These are phyloP conservation scores for Manduca sexta DNA, from an alignment of 1,140 invertebrate genomes.

Conservation along the genomic window DNA sequence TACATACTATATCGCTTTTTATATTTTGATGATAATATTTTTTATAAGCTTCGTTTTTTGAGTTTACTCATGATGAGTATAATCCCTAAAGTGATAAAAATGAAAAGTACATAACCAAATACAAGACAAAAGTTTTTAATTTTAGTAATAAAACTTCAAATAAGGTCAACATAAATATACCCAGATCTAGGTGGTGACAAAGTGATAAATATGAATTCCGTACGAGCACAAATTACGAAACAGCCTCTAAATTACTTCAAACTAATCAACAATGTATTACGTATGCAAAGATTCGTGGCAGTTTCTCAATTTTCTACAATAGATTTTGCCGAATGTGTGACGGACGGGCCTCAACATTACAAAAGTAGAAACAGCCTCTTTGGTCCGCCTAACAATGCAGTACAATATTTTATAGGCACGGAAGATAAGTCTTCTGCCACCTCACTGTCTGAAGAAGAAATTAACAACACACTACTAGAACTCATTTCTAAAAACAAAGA, in stretches of 20 bases:
- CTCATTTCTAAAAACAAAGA: conserved; percentile 38
- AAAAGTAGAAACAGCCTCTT: conserved; percentile 21
- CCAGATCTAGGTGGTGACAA: no score
- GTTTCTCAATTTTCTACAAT: conserved; percentile 16
- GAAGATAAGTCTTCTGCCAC: not conserved
- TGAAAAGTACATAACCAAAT: no score
- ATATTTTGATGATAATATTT: no score
- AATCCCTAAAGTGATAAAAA: no score
- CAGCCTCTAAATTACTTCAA: conserved; percentile 22
- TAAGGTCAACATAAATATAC: no score
- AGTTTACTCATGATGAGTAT: no score
- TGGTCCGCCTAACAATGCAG: not conserved
- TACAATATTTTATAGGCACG: not conserved
- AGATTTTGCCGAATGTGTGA: conserved; percentile 29
- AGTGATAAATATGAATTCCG: conserved; percentile 1
- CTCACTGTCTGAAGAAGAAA: conserved; percentile 17
- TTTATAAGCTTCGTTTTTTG: no score
- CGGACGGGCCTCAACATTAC: conserved; percentile 26
- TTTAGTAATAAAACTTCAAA: no score
- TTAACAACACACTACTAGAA: conserved; percentile 33
- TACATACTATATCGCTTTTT: no score
- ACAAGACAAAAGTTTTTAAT: no score
- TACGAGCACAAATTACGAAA: conserved; percentile 14
- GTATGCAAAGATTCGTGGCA: conserved; percentile 6
- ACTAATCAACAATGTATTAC: conserved; percentile 12